Percentiles rank a stretch among this genome's conserved stretches.
These are phyloP conservation scores for Brachionus koreanus DNA, from an alignment of 1,140 invertebrate genomes.

Conservation along the genomic window DNA sequence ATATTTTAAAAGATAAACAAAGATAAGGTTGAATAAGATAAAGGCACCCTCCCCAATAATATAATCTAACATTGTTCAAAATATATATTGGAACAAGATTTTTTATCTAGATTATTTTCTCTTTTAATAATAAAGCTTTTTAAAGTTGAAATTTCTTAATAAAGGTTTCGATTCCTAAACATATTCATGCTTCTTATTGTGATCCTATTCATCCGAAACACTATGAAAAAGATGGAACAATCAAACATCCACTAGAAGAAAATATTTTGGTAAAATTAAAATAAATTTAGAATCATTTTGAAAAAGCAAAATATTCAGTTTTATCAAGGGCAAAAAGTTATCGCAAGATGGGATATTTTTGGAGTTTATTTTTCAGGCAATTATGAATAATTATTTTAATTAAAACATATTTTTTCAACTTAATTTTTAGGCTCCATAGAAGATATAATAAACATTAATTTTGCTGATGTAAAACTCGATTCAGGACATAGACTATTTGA, in stretches of 20 bases:
- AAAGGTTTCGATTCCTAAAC: neutral
- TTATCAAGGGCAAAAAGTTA: slow-evolving; percentile 3
- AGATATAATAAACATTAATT: neutral
- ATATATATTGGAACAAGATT: no score
- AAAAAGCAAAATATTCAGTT: neutral
- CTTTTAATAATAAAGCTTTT: no score
- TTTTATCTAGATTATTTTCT: no score
- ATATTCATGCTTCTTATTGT: slow-evolving; percentile 41
- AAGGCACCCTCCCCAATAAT: no score
- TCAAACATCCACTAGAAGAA: neutral
- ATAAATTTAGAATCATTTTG: neutral
- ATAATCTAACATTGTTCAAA: no score
- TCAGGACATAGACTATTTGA: neutral
- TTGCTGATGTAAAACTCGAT: slow-evolving; percentile 14
- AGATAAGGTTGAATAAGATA: no score
- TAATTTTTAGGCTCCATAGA: slow-evolving; percentile 5
- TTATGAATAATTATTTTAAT: no score
- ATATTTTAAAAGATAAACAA: no score
- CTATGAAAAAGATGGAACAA: slow-evolving; percentile 6
- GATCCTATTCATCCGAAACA: neutral
- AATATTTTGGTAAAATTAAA: neutral
- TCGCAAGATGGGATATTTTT: slow-evolving; percentile 33
- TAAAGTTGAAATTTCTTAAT: no score
- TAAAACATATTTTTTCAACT: no score
- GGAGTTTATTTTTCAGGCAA: slow-evolving; percentile 40